Percentiles rank a stretch among this genome's conserved stretches.
phyloP scores from a whole-genome alignment of 2,797 vertebrate species.

The Microctenopoma steveboyesi region DNA sequence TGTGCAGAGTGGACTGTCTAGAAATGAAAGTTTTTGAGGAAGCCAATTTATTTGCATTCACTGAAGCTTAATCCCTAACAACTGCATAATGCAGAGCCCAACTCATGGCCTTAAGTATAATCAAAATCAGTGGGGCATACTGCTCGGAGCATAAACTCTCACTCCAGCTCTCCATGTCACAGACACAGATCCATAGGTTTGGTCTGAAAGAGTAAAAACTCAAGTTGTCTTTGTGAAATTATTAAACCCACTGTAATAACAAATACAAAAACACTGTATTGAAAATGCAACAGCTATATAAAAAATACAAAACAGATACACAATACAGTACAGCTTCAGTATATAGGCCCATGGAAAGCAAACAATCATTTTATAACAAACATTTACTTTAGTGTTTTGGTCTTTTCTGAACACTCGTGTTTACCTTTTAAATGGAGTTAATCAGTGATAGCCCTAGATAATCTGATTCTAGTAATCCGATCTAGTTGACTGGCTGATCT shows the following conservation, averaged over 20 bases:
- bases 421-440: conserved; percentile 56
- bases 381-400: no score
- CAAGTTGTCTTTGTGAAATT: conserved; percentile 21
- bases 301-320: conserved; percentile 48
- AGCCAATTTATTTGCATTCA: conserved; percentile 70
- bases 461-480: conserved; percentile 79
- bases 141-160: conserved; percentile 38
- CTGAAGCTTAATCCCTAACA: conserved; percentile 69
- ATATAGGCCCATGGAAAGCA: not conserved
- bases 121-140: conserved; percentile 60
- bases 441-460: conserved; percentile 56
- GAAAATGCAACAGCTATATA: conserved; percentile 39
- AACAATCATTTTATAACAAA: no score
- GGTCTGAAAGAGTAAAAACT: conserved; percentile 35
- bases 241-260: conserved; percentile 1
- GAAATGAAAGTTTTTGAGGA: conserved; percentile 67
- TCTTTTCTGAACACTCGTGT: not conserved
- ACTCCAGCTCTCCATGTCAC: conserved; percentile 24
- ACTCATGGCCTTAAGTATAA: conserved; percentile 58
- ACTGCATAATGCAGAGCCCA: conserved; percentile 61
- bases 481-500: conserved; percentile 65
- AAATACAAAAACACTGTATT: conserved; percentile 58
- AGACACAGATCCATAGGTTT: conserved; percentile 48
- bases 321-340: conserved; percentile 9
- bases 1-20: conserved; percentile 53